These are phyloP conservation scores for Apolygus lucorum DNA, from an alignment of 1,140 invertebrate genomes.

Conservation along the genomic window DNA sequence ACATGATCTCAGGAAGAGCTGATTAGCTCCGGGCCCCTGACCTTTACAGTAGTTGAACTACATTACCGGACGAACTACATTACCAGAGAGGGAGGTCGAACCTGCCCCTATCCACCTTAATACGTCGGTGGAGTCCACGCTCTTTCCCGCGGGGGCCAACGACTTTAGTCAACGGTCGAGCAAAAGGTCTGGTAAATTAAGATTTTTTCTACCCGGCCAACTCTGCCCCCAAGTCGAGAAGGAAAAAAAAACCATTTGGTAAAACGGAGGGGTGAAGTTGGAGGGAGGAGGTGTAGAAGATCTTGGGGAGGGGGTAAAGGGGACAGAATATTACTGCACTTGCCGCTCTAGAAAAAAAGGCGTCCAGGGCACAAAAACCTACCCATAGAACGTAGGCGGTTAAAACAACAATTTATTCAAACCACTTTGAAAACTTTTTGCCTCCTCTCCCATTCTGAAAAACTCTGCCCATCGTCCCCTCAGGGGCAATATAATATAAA, in stretches of 20 bases:
- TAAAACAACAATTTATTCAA: constrained; percentile 2
- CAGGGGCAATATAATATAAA: background rate
- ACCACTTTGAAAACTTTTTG: background rate
- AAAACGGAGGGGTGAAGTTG: background rate
- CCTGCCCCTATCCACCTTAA: no score
- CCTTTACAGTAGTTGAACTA: no score
- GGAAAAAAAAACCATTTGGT: background rate
- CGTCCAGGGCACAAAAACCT: background rate
- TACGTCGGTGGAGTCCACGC: no score
- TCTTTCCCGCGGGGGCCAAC: no score
- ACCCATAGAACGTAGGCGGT: background rate
- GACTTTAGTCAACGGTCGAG: no score
- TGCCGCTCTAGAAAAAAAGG: background rate
- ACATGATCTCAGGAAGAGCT: no score
- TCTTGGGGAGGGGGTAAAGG: no score
- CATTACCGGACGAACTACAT: no score
- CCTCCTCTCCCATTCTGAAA: background rate
- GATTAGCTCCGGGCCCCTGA: no score
- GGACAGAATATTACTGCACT: background rate
- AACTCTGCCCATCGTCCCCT: background rate
- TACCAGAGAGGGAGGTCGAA: no score
- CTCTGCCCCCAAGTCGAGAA: background rate
- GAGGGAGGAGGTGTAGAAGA: no score
- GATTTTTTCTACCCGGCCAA: background rate
- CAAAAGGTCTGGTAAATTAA: constrained; percentile 1